Evolutionary conservation across 2,113 vertebrate genomes (phyloP).

Genomic region (Peromyscus polionotus): DNA sequence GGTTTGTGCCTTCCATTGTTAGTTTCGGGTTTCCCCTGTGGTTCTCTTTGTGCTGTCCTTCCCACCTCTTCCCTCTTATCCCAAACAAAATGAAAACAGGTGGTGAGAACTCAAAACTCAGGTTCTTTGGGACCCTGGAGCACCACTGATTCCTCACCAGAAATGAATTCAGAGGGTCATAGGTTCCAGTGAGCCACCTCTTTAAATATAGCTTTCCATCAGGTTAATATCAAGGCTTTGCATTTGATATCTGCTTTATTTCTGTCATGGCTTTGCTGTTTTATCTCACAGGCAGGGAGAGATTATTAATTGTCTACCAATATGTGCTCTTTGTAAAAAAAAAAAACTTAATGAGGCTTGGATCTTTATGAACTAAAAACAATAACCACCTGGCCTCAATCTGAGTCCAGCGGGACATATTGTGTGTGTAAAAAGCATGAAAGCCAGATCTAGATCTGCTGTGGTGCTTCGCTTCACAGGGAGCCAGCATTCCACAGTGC

Average conservation of each 20-base stretch:
- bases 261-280: slow-evolving; percentile 60
- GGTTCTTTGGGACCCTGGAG: slow-evolving; percentile 6
- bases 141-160: slow-evolving; percentile 32
- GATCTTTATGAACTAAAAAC: slow-evolving; percentile 70
- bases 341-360: slow-evolving; percentile 67
- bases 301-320: slow-evolving; percentile 50
- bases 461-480: slow-evolving; percentile 41
- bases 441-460: slow-evolving; percentile 33
- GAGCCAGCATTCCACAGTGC: neutral
- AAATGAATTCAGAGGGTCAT: slow-evolving; percentile 53
- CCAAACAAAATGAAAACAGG: slow-evolving; percentile 54
- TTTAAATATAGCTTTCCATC: slow-evolving; percentile 47
- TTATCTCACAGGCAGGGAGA: slow-evolving; percentile 61
- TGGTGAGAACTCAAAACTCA: neutral
- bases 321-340: slow-evolving; percentile 20
- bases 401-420: slow-evolving; percentile 49
- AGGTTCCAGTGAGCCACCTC: neutral
- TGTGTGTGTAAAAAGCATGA: slow-evolving; percentile 70
- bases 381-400: slow-evolving; percentile 68
- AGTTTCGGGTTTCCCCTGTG: neutral
- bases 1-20: neutral
- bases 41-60: neutral
- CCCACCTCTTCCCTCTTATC: neutral
- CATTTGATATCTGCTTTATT: slow-evolving; percentile 54
- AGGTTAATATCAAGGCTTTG: slow-evolving; percentile 48